phyloP scores from a whole-genome alignment of 37 sponge, comb jelly and placozoan species.

The Hexactinellida sp. region DNA sequence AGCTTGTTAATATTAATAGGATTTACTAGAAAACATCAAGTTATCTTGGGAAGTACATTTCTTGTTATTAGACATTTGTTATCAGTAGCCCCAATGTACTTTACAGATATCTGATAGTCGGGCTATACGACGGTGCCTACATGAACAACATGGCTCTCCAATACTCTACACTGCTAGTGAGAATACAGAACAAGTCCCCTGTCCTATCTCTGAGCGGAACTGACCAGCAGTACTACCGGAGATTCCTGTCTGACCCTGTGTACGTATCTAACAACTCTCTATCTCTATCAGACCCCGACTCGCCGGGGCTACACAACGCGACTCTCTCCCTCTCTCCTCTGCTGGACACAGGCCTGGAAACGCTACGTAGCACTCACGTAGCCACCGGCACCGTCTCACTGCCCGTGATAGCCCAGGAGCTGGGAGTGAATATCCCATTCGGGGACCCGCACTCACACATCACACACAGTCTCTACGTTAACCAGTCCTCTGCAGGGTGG shows the following conservation, averaged over 20 bases:
- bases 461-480: constrained; percentile 24
- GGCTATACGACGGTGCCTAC: constrained; percentile 39
- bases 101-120: constrained; percentile 24
- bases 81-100: constrained; percentile 39
- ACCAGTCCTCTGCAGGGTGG: constrained; percentile 7
- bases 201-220: constrained; percentile 36
- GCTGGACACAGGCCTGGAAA: constrained; percentile 35
- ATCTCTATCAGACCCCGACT: constrained; percentile 56
- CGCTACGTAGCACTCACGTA: constrained; percentile 36
- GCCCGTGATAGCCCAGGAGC: constrained; percentile 44
- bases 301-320: constrained; percentile 24
- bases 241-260: constrained; percentile 57
- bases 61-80: too few relatives aligned
- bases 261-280: constrained; percentile 24
- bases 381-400: constrained; percentile 33
- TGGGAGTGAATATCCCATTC: constrained; percentile 34
- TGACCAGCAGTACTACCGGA: constrained; percentile 9
- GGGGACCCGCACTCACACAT: constrained; percentile 34
- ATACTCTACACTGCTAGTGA: constrained; percentile 26
- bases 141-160: constrained; percentile 17
- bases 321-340: constrained; percentile 35
- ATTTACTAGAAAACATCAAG: too few relatives aligned
- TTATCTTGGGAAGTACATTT: too few relatives aligned
- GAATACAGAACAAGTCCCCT: constrained; percentile 40
- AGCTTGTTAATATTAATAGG: too few relatives aligned